Base-by-base conservation (phyloP, 2,888 invertebrate species). In the Caradrina kadenii region DNA sequence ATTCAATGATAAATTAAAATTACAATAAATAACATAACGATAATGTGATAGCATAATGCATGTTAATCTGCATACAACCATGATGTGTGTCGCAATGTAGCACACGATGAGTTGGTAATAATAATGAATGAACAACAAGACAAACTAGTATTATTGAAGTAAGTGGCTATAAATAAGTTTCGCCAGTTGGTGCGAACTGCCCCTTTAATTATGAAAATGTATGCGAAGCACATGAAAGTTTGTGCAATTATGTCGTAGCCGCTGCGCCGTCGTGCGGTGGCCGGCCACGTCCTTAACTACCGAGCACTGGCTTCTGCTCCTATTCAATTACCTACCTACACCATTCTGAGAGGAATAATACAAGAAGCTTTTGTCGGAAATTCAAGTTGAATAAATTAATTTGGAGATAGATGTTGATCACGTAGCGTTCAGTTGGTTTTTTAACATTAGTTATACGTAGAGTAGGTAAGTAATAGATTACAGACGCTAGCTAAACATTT, bases 151-250 rank as follows among this genome's bases (percentile, higher is more conserved):
- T 88, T 90, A 90, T 89, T 88, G 85, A 91, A 87, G 88, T 89
- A 88, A 92, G 87, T 87, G 86, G 87, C 88, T 88, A 91, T 93
- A 92, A 93, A 93, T 93, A 93, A 91, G 87, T 89, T 83, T 88
- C 86, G 87, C 88, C 92, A 93, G 92, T 94, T 92, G 93, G 92
- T 92, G 92, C 88, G 89, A 93, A 92, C 92, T 92, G 92, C 90
- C 92, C 92, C 93, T 94, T 93, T 94, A 94, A 94, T 94, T 95
- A 95, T 94, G 94, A 95, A 94, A 94, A 95, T 95, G 93, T 95
- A 95, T 95, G 95, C 95, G 90, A 89, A 93, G 94, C 94, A 93
- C 94, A 94, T 93, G 94, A 94, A 95, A 95, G 94, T 95, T 94
- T 93, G 91, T 93, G 94, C 94, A 95, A 95, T 94, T 94, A 95